Conservation (phyloP, 2,113 vertebrate genomes). For the Sula dactylatra region DNA sequence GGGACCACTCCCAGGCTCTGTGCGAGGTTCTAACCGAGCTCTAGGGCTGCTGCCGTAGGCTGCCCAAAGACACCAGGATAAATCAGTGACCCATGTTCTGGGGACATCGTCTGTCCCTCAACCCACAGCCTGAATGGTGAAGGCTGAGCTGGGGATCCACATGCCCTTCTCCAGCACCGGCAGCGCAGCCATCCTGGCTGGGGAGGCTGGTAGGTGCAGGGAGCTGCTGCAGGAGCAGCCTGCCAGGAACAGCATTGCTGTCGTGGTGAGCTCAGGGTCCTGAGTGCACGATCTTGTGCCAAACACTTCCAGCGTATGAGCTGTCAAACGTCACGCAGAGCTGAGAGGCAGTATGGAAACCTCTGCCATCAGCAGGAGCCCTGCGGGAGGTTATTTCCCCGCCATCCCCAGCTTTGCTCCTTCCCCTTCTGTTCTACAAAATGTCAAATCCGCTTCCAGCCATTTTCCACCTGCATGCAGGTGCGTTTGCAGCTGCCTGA, state of each 20-base stretch:
- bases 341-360: background rate
- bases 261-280: background rate
- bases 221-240: background rate
- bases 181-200: background rate
- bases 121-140: too few species aligned
- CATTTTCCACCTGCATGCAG: fast-evolving
- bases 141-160: background rate
- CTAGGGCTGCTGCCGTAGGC: background rate
- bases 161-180: background rate
- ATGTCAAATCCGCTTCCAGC: background rate
- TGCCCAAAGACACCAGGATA: background rate
- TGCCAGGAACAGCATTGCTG: fast-evolving
- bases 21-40: background rate
- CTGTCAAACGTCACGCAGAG: background rate
- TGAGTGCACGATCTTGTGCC: background rate
- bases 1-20: background rate
- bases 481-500: background rate
- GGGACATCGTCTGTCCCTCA: background rate
- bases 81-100: background rate
- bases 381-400: background rate
- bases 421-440: background rate
- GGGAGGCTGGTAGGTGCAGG: background rate
- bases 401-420: background rate
- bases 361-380: background rate
- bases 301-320: background rate